phyloP scores from a whole-genome alignment of 1,140 invertebrate genomes.

The Theocolax elegans region DNA sequence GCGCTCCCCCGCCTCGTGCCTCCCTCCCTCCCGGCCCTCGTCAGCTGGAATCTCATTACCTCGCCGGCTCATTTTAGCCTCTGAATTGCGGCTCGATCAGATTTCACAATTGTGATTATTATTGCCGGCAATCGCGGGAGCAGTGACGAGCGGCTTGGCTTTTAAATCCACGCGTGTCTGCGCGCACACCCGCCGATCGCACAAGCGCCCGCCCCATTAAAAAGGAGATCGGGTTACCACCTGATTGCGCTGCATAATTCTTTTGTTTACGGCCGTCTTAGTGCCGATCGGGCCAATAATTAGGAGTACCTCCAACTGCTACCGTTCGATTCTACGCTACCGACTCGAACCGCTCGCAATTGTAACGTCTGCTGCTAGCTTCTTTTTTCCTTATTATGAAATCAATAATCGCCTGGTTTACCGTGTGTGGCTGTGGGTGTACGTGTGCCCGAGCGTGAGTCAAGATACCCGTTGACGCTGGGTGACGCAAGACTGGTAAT shows the following conservation, averaged over 20 bases:
- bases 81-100: constrained; percentile 59
- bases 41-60: constrained; percentile 57
- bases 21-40: constrained; percentile 24
- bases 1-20: neutral
- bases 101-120: constrained; percentile 64
- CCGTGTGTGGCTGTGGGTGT: neutral
- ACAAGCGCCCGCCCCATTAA: constrained; percentile 13
- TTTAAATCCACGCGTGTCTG: constrained; percentile 25
- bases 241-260: constrained; percentile 42
- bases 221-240: constrained; percentile 48
- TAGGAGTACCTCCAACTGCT: neutral
- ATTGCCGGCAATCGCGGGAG: constrained; percentile 24
- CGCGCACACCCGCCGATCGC: no score
- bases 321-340: neutral
- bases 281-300: constrained; percentile 36
- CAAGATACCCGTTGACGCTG: neutral
- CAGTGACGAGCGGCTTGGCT: constrained; percentile 31
- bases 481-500: neutral
- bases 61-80: constrained; percentile 54
- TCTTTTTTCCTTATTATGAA: constrained; percentile 30
- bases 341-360: neutral
- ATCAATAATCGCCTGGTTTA: constrained; percentile 22
- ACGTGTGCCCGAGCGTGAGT: neutral
- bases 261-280: constrained; percentile 46
- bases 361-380: neutral